Percentiles rank a stretch among this genome's conserved stretches.
Evolutionary conservation across 2,113 vertebrate species (phyloP).

Genomic region (Nannospalax galili): DNA sequence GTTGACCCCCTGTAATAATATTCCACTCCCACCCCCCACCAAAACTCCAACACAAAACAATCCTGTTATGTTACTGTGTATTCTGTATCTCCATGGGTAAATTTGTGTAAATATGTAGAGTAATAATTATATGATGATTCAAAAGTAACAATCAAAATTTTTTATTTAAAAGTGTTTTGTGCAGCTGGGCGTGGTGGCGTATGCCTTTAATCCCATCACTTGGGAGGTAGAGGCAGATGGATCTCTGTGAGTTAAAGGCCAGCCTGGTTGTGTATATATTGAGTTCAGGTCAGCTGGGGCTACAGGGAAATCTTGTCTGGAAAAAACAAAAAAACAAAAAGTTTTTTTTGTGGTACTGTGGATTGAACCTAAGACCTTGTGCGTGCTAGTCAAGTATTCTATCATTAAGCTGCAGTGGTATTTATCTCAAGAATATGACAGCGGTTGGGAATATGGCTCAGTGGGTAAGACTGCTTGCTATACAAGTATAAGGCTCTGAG

Average conservation of each 20-base stretch:
- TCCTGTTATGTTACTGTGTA: not conserved
- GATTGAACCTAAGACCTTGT: not conserved
- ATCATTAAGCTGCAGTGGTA: not conserved
- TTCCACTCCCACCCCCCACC: not conserved
- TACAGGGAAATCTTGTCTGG: too few species aligned
- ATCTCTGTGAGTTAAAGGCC: too few species aligned
- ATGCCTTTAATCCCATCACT: too few species aligned
- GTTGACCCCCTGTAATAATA: not conserved
- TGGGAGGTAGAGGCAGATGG: too few species aligned
- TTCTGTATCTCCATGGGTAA: not conserved
- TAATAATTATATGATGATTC: not conserved
- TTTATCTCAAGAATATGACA: not conserved
- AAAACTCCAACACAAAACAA: not conserved
- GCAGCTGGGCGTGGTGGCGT: too few species aligned
- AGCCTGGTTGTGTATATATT: too few species aligned
- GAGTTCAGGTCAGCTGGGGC: too few species aligned
- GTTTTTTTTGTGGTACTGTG: not conserved
- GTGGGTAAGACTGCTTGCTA: not conserved
- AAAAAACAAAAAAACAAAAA: too few species aligned
- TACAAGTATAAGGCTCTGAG: not conserved
- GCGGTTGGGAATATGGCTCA: not conserved
- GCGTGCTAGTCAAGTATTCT: not conserved
- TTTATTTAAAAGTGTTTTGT: too few species aligned
- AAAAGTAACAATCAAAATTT: not conserved
- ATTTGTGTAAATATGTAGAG: not conserved